Evolutionary conservation across 1,140 invertebrate genomes (phyloP).

Genomic region (Doryteuthis pealeii): DNA sequence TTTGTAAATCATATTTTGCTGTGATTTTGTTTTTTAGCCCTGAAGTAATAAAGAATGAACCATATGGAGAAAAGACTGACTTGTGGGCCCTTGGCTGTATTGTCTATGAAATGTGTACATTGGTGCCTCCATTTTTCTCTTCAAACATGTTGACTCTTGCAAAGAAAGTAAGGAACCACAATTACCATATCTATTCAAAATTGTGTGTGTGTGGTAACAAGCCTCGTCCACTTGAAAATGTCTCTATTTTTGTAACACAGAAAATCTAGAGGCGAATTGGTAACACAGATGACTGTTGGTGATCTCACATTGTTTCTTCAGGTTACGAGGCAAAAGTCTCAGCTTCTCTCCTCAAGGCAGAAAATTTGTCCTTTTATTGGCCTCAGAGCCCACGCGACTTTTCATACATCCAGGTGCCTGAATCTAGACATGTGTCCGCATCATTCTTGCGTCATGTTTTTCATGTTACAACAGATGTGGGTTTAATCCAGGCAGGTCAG

Average conservation of each 20-base stretch:
- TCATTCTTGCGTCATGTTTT: no score
- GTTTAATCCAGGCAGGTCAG: no score
- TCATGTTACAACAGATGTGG: no score
- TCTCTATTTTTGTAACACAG: neutral
- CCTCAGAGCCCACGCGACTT: no score
- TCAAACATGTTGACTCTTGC: constrained; percentile 58
- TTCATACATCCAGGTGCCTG: no score
- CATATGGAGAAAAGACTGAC: constrained; percentile 62
- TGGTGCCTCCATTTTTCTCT: constrained; percentile 58
- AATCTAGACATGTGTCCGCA: no score
- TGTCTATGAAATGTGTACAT: constrained; percentile 60
- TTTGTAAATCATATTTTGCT: no score
- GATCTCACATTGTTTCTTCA: no score
- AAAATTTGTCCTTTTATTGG: no score
- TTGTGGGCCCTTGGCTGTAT: constrained; percentile 62
- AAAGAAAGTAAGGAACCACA: constrained; percentile 44
- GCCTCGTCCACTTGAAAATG: neutral
- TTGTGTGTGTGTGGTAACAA: neutral
- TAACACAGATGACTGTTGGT: neutral
- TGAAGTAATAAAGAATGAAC: constrained; percentile 59
- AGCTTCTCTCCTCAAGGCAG: no score
- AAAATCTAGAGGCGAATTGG: neutral
- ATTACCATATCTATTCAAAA: neutral
- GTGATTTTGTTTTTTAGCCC: constrained; percentile 46
- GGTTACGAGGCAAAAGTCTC: no score